Evolutionary conservation across 2,888 invertebrate species (phyloP), one percentile per base, ranked within the genome.

Genomic region (Athalia cordata): DNA sequence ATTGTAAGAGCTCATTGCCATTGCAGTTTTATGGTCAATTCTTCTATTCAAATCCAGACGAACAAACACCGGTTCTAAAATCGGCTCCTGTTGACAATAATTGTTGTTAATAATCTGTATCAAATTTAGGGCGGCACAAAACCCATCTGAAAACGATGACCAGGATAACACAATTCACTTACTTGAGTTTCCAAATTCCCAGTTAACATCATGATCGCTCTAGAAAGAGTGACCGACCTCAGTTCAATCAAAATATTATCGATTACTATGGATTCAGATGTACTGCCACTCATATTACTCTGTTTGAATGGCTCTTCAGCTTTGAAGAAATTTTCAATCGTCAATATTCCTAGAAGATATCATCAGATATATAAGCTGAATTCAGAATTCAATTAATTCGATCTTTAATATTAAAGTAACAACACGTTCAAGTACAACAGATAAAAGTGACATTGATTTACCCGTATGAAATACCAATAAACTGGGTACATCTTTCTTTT

Each of bases 271-370:
- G 50, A 86, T 90, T 75, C 78, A n/a, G 61, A 78, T 61, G n/a
- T 81, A 80, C 4, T 85, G 79, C 77, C 86, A 87, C 77, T 91
- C 91, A 47, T 91, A 90, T 0, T 78, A 90, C 90, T 78, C 81
- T 87, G n/a, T 84, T 89, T 75, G 87, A 91, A n/a, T 85, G 90
- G 77, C 81, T 86, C 82, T 65, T 92, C 86, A 80, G 92, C 92
- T 85, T 95, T 94, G 90, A 96, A 96, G 90, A 95, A 95, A 87
- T 96, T 97, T 87, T 95, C 95, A 45, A 96, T 93, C 6, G 92
- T 92, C n/a, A 96, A 91, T 85, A 95, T 94, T 70, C 96, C 96
- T 93, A 90, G 64, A 85, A 4, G 2, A 29, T 29, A 72, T 59
- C 43, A 86, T 78, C 74, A 70, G 65, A 64, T 50, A 70, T 61